A percentile compares a stretch with the other conserved stretches of the same genome.
phyloP scores from a whole-genome alignment of 2,797 vertebrate species.

The Enteromius unitaeniatus region DNA sequence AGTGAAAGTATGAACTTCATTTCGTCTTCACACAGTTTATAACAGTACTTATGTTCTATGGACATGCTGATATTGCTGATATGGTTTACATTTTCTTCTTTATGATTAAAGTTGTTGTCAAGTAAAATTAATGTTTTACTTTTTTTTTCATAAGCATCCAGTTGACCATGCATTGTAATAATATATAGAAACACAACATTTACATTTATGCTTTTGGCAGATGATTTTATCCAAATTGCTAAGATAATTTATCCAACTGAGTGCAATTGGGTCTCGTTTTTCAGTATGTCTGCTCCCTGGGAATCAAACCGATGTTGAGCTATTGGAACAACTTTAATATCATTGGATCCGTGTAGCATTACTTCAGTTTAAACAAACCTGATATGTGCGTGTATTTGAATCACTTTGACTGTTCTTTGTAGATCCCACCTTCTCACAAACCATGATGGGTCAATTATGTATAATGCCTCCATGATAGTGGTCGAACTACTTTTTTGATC shows the following conservation, averaged over 20 bases:
- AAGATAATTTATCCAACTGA: background rate
- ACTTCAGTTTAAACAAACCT: background rate
- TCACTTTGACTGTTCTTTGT: background rate
- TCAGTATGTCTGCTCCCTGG: background rate
- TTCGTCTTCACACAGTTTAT: background rate
- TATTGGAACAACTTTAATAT: background rate
- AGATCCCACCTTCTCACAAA: background rate
- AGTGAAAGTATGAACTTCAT: background rate
- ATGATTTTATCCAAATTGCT: background rate
- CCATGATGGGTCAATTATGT: background rate
- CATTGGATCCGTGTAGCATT: background rate
- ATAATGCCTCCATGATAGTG: background rate
- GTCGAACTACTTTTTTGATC: background rate
- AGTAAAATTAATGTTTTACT: background rate
- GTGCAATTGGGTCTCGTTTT: background rate
- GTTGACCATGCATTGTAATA: background rate
- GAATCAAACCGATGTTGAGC: constrained; percentile 10
- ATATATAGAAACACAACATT: constrained; percentile 7
- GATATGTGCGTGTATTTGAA: background rate
- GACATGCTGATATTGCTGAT: background rate
- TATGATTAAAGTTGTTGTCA: background rate
- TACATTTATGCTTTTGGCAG: background rate
- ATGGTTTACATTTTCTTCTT: background rate
- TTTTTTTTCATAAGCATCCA: background rate
- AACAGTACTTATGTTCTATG: background rate